Evolutionary conservation across 2,797 vertebrate genomes (phyloP).

Genomic region (Dermochelys coriacea): DNA sequence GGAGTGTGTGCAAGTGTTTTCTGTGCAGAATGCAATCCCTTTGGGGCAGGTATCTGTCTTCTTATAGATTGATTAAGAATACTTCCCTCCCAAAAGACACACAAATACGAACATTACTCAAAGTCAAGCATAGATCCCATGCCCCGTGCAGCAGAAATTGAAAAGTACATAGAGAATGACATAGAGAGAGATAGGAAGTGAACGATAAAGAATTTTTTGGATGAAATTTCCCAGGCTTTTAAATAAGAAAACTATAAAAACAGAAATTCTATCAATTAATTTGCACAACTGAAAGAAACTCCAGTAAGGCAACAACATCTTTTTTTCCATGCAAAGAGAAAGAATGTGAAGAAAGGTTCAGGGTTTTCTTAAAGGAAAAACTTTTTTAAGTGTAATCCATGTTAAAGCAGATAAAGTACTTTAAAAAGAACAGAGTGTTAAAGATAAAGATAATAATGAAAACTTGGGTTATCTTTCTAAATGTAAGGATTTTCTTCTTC

Average conservation of each 20-base stretch:
- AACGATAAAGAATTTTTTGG: slow-evolving; percentile 18
- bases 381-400: background rate
- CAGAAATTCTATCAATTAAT: slow-evolving; percentile 52
- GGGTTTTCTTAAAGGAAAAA: slow-evolving; percentile 49
- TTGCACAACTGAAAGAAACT: slow-evolving; percentile 46
- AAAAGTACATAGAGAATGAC: fast-evolving
- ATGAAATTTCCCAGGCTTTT: slow-evolving; percentile 53
- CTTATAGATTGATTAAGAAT: background rate
- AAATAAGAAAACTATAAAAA: slow-evolving; percentile 49
- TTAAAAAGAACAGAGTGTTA: background rate
- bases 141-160: fast-evolving
- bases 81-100: background rate
- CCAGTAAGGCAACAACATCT: background rate
- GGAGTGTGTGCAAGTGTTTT: background rate
- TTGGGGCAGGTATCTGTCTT: background rate
- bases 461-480: background rate
- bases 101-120: background rate
- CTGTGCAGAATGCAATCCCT: background rate
- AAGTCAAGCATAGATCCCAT: background rate
- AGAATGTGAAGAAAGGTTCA: slow-evolving; percentile 23
- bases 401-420: background rate
- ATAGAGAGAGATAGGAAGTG: background rate
- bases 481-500: background rate
- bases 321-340: background rate
- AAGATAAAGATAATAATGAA: background rate